Base-by-base conservation (phyloP, 2,113 vertebrate species). In the Corythornis cristatus region DNA sequence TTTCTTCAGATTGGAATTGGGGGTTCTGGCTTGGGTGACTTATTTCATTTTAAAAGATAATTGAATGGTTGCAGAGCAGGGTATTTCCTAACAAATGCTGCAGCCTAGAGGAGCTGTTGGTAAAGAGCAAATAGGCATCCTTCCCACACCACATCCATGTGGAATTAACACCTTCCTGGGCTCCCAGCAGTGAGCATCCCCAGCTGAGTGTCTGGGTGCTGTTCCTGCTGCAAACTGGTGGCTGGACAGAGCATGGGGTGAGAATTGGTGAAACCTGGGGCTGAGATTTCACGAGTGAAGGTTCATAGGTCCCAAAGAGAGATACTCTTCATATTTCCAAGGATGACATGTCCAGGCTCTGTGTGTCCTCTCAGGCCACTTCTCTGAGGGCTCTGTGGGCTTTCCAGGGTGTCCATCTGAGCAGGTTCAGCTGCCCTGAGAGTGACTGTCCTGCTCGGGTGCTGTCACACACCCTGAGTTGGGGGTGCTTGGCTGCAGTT, bases 171-270 rank as follows among this genome's bases (percentile, higher is more conserved):
- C 42, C 0, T 3, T 66, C 46, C 45, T 50, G 51, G 54, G 57
- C 45, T 78, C 11, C 15, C 26, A 57, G 75, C 33, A 43, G 58
- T 1, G 4, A 71, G 40, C 12, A 6, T 65, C 73, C 50, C 31
- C 54, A 54, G 46, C 50, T 33, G 21, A 37, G 33, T 9, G 48
- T 50, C 60, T 2, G 4, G 20, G 4, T 66, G 64, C 46, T 14
- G 1, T 51, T n/a, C 0, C 1, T 18, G 10, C 6, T 67, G 57
- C 17, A 13, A 0, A 31, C 12, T 0, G 0, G 35, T 68, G 74
- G 43, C 23, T 33, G 43, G 77, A 8, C 61, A 75, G 45, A 33
- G 11, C 2, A 2, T 33, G 26, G 42, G 16, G 12, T 45, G 60
- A 74, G 51, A 29, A 31, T 3, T 57, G 31, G 23, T 62, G 43